phyloP scores from a whole-genome alignment of 2,113 vertebrate genomes.

The Taurulus bubalis region DNA sequence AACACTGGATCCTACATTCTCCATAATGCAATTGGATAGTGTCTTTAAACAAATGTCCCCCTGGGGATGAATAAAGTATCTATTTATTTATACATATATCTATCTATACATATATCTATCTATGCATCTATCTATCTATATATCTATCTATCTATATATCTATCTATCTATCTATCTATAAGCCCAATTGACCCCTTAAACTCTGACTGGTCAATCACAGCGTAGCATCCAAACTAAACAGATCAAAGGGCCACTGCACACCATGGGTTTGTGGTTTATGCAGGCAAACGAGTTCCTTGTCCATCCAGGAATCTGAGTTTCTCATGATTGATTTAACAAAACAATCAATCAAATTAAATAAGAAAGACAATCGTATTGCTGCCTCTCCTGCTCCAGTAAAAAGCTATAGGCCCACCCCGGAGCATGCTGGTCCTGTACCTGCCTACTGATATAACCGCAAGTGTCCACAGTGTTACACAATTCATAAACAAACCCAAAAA shows the following conservation, averaged over 20 bases:
- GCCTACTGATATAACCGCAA: background rate
- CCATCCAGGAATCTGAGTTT: background rate
- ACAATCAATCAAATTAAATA: background rate
- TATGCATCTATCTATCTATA: no score
- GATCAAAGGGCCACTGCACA: no score
- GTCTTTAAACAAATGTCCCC: no score
- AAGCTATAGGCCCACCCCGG: background rate
- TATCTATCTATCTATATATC: no score
- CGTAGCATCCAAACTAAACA: no score
- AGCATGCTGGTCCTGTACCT: background rate
- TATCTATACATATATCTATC: no score
- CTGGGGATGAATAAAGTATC: no score
- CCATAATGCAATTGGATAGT: background rate
- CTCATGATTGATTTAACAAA: background rate
- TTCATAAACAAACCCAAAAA: background rate
- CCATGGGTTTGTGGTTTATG: no score
- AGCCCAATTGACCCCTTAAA: no score
- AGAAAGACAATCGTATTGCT: background rate
- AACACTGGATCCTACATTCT: background rate
- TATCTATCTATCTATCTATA: no score
- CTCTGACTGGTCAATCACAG: no score
- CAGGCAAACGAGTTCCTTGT: background rate
- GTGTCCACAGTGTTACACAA: background rate
- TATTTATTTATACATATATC: no score
- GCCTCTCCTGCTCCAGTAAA: background rate